Evolutionary conservation across 2,888 invertebrate species (phyloP), one percentile per base, ranked within the genome.

Genomic region (Chironomus riparius): DNA sequence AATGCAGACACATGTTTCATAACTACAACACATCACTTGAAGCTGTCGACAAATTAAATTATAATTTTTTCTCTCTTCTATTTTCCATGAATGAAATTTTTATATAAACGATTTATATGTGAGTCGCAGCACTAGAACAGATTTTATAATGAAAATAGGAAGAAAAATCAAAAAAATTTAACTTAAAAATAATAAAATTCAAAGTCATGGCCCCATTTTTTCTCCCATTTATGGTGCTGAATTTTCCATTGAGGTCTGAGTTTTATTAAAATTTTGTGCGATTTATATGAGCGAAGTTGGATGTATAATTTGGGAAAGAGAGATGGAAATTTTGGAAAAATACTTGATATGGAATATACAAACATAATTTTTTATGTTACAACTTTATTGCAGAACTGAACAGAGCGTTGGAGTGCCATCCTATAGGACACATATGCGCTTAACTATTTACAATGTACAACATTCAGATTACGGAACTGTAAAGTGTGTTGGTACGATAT

Each of bases 361-460:
- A 70, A 38, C 76, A 56, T 76, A 69, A 76, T 48, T 61, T 69
- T 69, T 76, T 76, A 70, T 69, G 76, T 65, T 47, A 76, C 69
- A 72, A 72, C 72, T 72, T 72, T 72, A 71, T 78, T 78, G 72
- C 77, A 84, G 84, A 80, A 89, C 91, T 81, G 92, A 92, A 82
- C 92, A 91, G 79, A 68, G 68, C 18, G 85, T 90, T 68, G 91
- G 91, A 74, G 81, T 84, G 72, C 93, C 92, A 0, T 86, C 90
- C 12, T 95, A 95, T 82, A 95, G 94, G 83, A 93, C 92, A 24
- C 93, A 94, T 82, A 95, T 95, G 95, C 89, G 89, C 79, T 87
- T 96, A 78, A 90, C 92, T 78, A 93, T 96, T 81, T 87, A 88
- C 81, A 90, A 92, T 83, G 90, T 95, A 77, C 88, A 91, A 81